phyloP scores from a whole-genome alignment of 2,888 invertebrate species.

The Chalcis sispes region DNA sequence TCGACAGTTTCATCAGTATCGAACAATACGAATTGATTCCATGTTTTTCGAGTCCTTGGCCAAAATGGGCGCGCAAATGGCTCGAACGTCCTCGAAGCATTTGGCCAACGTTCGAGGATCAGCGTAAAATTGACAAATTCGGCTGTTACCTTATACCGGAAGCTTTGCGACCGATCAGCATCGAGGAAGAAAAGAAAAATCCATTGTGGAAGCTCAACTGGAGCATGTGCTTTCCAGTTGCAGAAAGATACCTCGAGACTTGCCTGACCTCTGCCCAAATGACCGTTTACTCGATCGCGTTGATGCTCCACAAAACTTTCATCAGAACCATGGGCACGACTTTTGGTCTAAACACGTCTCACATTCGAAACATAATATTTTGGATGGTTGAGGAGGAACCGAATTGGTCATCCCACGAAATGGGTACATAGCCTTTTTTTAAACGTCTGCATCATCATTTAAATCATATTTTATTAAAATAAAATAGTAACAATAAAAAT shows the following conservation, averaged over 20 bases:
- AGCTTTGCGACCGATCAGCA: constrained; percentile 79
- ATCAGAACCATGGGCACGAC: constrained; percentile 82
- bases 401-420: constrained; percentile 82
- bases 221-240: constrained; percentile 87
- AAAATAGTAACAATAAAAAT: background rate
- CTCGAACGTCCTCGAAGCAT: constrained; percentile 78
- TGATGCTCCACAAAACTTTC: constrained; percentile 85
- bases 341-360: constrained; percentile 83
- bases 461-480: background rate
- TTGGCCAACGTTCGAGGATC: constrained; percentile 85
- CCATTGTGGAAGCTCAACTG: constrained; percentile 78
- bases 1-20: constrained; percentile 59
- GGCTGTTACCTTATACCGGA: constrained; percentile 85
- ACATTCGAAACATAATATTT: constrained; percentile 85
- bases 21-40: constrained; percentile 83
- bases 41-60: constrained; percentile 85
- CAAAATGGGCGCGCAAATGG: constrained; percentile 83
- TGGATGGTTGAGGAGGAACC: constrained; percentile 86
- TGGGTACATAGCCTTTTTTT: too few species aligned
- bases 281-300: constrained; percentile 82
- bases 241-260: constrained; percentile 85
- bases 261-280: constrained; percentile 84
- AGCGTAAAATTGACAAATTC: constrained; percentile 81
- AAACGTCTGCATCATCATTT: too few species aligned
- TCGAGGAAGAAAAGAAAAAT: constrained; percentile 76